A percentile compares a stretch with the other conserved stretches of the same genome.
Evolutionary conservation across 2,888 invertebrate genomes (phyloP).

Genomic region (Vannuccia rotundouncinata): DNA sequence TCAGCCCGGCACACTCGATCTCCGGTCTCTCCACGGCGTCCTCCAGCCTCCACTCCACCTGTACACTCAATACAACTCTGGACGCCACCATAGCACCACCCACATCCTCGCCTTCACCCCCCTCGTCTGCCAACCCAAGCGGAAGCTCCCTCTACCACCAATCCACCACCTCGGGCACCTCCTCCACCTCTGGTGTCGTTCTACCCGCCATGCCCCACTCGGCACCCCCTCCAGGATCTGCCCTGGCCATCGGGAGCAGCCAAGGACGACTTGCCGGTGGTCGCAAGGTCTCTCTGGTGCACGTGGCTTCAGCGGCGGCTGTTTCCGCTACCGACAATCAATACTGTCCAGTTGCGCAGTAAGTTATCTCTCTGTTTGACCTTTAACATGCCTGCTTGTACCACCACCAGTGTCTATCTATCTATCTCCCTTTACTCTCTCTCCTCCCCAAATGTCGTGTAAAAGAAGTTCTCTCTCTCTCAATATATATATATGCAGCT

Average conservation of each 20-base stretch:
- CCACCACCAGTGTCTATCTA: background rate
- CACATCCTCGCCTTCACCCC: background rate
- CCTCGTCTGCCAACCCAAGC: background rate
- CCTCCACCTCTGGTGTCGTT: background rate
- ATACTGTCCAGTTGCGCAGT: conserved; percentile 92
- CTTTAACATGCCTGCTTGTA: background rate
- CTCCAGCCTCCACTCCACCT: background rate
- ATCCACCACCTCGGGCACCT: background rate
- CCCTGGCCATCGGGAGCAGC: background rate
- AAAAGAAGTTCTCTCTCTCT: no score
- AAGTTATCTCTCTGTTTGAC: conserved; percentile 56
- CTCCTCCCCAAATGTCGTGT: no score
- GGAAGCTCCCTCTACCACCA: background rate
- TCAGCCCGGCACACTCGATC: background rate
- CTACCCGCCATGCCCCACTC: conserved; percentile 27
- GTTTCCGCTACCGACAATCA: conserved; percentile 60
- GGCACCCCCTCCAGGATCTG: conserved; percentile 2
- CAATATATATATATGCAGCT: background rate
- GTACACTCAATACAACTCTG: background rate
- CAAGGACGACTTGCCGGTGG: background rate
- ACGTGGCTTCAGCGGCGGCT: background rate
- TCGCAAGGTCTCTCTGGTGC: conserved; percentile 1
- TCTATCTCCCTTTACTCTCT: background rate
- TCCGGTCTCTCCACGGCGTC: conserved; percentile 15
- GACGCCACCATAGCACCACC: background rate